These are phyloP conservation scores for Falco naumanni DNA, from an alignment of 2,797 vertebrate genomes.

Conservation along the genomic window DNA sequence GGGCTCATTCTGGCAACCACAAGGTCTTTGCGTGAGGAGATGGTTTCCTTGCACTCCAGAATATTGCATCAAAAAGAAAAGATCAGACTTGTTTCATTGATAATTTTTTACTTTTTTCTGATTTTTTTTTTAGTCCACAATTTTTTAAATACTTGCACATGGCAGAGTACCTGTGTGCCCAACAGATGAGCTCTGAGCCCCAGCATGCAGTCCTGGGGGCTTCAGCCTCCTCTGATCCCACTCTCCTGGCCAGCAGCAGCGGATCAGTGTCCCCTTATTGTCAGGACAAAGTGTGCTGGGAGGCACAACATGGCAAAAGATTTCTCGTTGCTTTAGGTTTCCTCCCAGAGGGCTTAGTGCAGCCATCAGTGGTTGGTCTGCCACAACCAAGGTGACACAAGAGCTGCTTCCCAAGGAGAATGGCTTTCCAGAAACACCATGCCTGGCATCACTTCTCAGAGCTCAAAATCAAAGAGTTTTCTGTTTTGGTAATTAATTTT, in stretches of 20 bases:
- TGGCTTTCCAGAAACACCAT: neutral
- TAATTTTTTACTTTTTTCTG: rapidly evolving
- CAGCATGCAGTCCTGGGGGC: neutral
- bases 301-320: neutral
- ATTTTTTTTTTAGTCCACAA: too few relatives aligned
- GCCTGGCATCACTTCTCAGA: neutral
- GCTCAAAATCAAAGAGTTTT: neutral
- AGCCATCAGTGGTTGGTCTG: neutral
- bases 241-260: neutral
- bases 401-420: neutral
- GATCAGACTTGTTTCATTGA: neutral
- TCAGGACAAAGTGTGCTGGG: neutral
- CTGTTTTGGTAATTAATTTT: neutral
- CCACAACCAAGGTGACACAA: rapidly evolving
- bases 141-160: neutral
- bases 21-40: neutral
- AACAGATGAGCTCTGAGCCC: neutral
- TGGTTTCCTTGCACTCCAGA: neutral
- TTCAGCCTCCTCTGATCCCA: neutral
- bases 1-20: neutral
- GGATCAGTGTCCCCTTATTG: neutral
- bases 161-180: neutral
- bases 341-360: neutral
- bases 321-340: rapidly evolving
- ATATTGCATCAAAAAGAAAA: neutral